Evolutionary conservation across 2,888 invertebrate species (phyloP).

Genomic region (Gerosis bhagava): DNA sequence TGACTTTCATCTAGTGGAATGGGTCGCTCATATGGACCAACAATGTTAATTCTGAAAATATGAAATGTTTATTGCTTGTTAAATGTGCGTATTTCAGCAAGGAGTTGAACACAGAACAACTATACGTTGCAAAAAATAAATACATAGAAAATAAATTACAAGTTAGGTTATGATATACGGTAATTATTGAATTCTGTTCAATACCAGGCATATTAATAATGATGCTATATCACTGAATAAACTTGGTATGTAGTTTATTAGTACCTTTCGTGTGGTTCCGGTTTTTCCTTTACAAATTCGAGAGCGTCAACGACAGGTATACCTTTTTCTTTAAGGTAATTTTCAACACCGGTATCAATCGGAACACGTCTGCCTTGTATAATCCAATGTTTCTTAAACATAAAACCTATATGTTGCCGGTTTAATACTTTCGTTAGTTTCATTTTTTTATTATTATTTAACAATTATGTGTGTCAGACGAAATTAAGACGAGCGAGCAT

Average conservation of each 20-base stretch:
- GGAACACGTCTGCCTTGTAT: conserved; percentile 84
- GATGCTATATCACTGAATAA: no score
- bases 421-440: conserved; percentile 83
- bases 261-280: conserved; percentile 52
- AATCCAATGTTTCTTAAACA: conserved; percentile 88
- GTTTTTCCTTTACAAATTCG: conserved; percentile 78
- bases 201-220: no score
- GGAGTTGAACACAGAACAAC: no score
- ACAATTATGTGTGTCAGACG: no score
- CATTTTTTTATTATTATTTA: conserved; percentile 72
- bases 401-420: conserved; percentile 88
- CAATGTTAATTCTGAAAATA: conserved; percentile 59
- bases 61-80: no score
- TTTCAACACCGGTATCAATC: conserved; percentile 78
- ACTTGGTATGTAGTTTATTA: no score
- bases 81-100: no score
- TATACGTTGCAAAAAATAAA: no score
- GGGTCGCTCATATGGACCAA: conserved; percentile 66
- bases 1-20: conserved; percentile 80
- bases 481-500: no score
- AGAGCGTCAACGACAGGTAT: conserved; percentile 83
- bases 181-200: no score
- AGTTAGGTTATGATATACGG: neutral
- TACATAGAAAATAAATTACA: no score
- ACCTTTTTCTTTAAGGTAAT: conserved; percentile 78